Evolutionary conservation across 2,797 vertebrate species (phyloP), one percentile per base, ranked within the genome.

Genomic region (Leptatherina wallacei): DNA sequence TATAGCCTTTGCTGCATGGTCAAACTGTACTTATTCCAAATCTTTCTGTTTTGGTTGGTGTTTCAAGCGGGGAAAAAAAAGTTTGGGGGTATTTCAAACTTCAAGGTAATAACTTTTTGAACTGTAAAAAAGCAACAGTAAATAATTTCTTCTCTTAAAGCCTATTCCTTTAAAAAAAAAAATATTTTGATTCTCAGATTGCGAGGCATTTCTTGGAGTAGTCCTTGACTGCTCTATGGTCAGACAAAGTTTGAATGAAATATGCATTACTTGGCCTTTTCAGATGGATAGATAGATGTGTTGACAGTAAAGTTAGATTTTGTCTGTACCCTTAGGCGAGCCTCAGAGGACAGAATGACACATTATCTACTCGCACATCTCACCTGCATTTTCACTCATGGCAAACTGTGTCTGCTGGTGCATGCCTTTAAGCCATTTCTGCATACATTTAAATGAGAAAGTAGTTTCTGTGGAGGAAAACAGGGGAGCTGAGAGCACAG

Each of bases 371-470:
- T 82, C 70, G 63, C 67, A 80, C 73, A 51, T 87, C 65, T 68
- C 73, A 82, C 83, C 88, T 86, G 80, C 75, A 69, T 83, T 76
- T 73, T 55, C 65, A 76, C 71, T 80, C 22, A 24, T 68, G 72
- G 73, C 73, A 69, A 49, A 65, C 78, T 73, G 78, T 80, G 73
- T 67, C 70, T 74, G 74, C 69, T 65, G 81, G 73, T 77, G 70
- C 71, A 61, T 73, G 78, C 75, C 84, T 86, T 60, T 22, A 65
- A 81, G 80, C 70, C 59, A 67, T 80, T 85, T 88, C 83, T 85
- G 78, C 80, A 87, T 81, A 76, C 55, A 85, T 87, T 86, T 76
- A 73, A 80, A 84, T 81, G 71, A 71, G 60, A 75, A 80, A 71
- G 58, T 20, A 30, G 51, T 71, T 66, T 51, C 38, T 30, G 47